Percentiles rank a stretch among this genome's conserved stretches.
phyloP scores from a whole-genome alignment of 2,797 vertebrate species.

The Pelodytes ibericus region DNA sequence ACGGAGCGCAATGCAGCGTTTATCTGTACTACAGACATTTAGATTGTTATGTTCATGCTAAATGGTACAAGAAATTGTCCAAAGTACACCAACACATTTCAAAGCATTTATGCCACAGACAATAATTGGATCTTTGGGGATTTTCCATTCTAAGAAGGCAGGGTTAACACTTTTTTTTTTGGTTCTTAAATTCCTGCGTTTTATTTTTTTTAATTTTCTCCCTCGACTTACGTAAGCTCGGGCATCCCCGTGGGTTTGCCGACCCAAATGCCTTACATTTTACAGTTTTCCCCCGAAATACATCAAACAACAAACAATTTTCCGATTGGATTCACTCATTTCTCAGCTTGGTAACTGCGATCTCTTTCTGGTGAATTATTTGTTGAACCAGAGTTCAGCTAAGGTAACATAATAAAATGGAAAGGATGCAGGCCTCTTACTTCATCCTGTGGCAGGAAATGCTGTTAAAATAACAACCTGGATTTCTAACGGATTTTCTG shows the following conservation, averaged over 20 bases:
- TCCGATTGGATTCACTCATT: background rate
- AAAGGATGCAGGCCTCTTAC: background rate
- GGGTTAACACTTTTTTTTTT: background rate
- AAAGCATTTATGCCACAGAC: too few species aligned
- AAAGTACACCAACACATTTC: too few species aligned
- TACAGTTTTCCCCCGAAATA: background rate
- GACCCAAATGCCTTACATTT: background rate
- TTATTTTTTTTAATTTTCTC: background rate
- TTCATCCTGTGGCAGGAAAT: background rate
- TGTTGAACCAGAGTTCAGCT: background rate
- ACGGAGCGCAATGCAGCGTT: too few species aligned
- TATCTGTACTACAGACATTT: too few species aligned
- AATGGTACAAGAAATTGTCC: too few species aligned
- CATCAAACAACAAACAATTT: background rate
- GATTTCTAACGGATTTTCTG: background rate
- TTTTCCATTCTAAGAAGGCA: too few species aligned
- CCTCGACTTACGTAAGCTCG: too few species aligned
- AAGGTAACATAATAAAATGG: slow-evolving; percentile 8
- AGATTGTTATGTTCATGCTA: too few species aligned
- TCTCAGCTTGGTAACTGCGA: background rate
- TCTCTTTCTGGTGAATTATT: background rate
- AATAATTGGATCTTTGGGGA: too few species aligned
- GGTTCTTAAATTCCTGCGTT: background rate
- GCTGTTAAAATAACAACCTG: background rate
- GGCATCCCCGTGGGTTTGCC: background rate